phyloP scores from a whole-genome alignment of 2,888 invertebrate genomes.

The Pseudanteris insignis region DNA sequence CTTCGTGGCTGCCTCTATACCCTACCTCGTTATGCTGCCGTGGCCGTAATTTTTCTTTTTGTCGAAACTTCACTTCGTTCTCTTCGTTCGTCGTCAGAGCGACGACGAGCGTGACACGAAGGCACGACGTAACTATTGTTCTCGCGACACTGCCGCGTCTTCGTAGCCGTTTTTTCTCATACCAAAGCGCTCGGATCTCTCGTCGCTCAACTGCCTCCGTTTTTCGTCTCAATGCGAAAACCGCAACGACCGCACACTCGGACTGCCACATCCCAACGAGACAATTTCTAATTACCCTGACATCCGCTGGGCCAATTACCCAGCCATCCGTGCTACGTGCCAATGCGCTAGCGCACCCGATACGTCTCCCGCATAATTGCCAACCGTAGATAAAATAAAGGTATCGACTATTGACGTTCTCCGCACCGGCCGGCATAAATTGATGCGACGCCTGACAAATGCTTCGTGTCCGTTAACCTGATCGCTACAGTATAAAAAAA shows the following conservation, averaged over 20 bases:
- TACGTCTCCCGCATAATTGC: slow-evolving; percentile 31
- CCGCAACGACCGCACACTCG: slow-evolving; percentile 25
- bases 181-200: slow-evolving; percentile 16
- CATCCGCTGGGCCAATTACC: slow-evolving; percentile 37
- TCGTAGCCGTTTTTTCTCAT: slow-evolving; percentile 21
- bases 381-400: slow-evolving; percentile 24
- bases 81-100: slow-evolving; percentile 26
- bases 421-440: slow-evolving; percentile 13
- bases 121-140: slow-evolving; percentile 36
- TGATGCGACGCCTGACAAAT: slow-evolving; percentile 27
- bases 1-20: neutral
- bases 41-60: slow-evolving; percentile 19
- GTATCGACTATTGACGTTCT: slow-evolving; percentile 21
- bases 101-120: slow-evolving; percentile 43
- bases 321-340: slow-evolving; percentile 26
- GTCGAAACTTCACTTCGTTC: slow-evolving; percentile 27
- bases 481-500: neutral
- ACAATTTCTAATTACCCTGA: slow-evolving; percentile 42
- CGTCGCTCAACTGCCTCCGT: slow-evolving; percentile 8
- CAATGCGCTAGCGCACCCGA: slow-evolving; percentile 8
- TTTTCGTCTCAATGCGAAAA: slow-evolving; percentile 7
- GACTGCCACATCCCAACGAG: slow-evolving; percentile 20
- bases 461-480: slow-evolving; percentile 1
- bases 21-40: slow-evolving; percentile 6
- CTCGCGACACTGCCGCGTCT: slow-evolving; percentile 36